Evolutionary conservation across 2,797 vertebrate genomes (phyloP).

Genomic region (Saxicola maurus): DNA sequence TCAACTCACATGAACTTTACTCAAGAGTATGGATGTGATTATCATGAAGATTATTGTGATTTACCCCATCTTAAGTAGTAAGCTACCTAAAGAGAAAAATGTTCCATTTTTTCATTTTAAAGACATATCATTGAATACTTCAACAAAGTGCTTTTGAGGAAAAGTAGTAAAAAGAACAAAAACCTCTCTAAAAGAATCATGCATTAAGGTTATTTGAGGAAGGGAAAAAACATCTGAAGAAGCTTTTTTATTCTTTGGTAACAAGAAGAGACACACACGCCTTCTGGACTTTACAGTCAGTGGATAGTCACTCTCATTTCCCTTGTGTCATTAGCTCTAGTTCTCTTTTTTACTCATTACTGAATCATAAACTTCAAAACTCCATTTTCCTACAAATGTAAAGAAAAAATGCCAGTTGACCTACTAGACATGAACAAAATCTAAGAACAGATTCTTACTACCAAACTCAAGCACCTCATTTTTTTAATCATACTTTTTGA

Average conservation of each 20-base stretch:
- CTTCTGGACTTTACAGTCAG: not conserved
- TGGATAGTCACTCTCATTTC: not conserved
- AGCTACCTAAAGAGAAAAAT: not conserved
- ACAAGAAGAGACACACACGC: not conserved
- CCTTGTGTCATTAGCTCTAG: not conserved
- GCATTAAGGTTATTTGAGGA: not conserved
- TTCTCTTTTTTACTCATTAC: not conserved
- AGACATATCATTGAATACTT: not conserved
- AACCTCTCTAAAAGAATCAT: not conserved
- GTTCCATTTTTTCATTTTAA: not conserved
- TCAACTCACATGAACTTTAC: not conserved
- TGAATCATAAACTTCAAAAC: not conserved
- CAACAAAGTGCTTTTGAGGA: not conserved
- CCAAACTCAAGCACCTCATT: not conserved
- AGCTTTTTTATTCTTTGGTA: not conserved
- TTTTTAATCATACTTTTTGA: not conserved
- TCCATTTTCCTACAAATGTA: not conserved
- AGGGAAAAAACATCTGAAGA: not conserved
- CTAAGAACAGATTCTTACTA: not conserved
- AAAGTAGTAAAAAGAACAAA: not conserved
- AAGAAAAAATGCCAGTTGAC: not conserved
- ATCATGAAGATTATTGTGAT: not conserved
- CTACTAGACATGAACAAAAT: accelerated
- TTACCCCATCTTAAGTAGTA: not conserved
- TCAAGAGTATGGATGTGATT: not conserved